Percentiles rank a stretch among this genome's conserved stretches.
Evolutionary conservation across 2,888 invertebrate species (phyloP).

Genomic region (Drosophila greeni): DNA sequence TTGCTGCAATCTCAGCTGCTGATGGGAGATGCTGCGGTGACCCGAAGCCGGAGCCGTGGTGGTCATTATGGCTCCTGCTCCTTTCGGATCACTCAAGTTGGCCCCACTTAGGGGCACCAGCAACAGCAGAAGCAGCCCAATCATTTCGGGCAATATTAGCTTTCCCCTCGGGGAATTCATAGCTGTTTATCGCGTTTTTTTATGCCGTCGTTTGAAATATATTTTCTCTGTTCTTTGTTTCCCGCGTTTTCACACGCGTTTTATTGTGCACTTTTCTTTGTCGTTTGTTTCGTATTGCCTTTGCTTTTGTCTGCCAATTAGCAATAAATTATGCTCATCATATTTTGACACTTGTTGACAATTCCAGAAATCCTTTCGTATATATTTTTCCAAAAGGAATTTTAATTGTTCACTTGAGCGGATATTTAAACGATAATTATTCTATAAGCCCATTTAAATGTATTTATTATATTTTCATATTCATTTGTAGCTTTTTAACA

Average conservation of each 20-base stretch:
- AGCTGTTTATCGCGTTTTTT: conserved; percentile 15
- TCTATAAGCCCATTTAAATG: not conserved
- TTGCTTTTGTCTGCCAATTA: conserved; percentile 23
- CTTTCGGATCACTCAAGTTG: conserved; percentile 29
- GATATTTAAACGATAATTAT: not conserved
- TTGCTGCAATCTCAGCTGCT: conserved; percentile 39
- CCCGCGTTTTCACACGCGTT: conserved; percentile 10
- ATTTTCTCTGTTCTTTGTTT: conserved; percentile 2
- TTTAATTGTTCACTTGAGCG: conserved; percentile 14
- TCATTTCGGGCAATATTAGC: conserved; percentile 15
- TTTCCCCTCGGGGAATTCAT: conserved; percentile 13
- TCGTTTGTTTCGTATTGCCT: conserved; percentile 6
- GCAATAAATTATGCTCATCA: conserved; percentile 18
- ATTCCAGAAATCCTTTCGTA: conserved; percentile 1
- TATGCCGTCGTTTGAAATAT: conserved; percentile 4
- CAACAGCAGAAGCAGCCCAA: conserved; percentile 50
- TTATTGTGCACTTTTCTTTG: conserved; percentile 28
- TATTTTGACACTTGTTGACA: conserved; percentile 37
- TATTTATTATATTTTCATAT: conserved; percentile 1
- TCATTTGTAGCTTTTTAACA: not conserved
- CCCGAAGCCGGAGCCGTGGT: conserved; percentile 23
- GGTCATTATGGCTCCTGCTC: conserved; percentile 29
- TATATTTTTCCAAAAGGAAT: conserved; percentile 5
- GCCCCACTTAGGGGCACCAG: conserved; percentile 29
- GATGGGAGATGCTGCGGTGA: conserved; percentile 34